Percentiles rank a stretch among this genome's conserved stretches.
Evolutionary conservation across 1,140 invertebrate genomes (phyloP).

Genomic region (Drosophila lacertosa): DNA sequence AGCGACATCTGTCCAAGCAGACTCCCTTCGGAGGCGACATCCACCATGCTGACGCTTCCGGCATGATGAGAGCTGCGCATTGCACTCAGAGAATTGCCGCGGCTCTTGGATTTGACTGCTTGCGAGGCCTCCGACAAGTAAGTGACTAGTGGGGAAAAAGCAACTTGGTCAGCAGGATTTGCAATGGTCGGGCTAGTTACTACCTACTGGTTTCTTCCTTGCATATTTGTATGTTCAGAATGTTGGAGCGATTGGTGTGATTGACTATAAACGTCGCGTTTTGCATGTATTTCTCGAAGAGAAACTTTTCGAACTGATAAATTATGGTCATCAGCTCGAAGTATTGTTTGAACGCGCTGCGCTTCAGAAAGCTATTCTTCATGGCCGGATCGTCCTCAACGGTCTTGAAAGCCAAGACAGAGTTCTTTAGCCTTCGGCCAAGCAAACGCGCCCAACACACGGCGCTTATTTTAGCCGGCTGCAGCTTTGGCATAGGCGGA

Average conservation of each 20-base stretch:
- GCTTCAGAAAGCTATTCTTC: conserved; percentile 89
- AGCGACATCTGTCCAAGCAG: background rate
- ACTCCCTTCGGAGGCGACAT: conserved; percentile 13
- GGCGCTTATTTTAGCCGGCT: conserved; percentile 91
- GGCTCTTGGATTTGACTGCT: conserved; percentile 35
- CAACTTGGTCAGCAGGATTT: background rate
- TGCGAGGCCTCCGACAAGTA: conserved; percentile 64
- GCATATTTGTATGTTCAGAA: conserved; percentile 86
- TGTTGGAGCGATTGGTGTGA: conserved; percentile 87
- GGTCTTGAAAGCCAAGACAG: conserved; percentile 90
- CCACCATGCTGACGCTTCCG: background rate
- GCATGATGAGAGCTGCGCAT: background rate
- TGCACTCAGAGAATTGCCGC: conserved; percentile 1
- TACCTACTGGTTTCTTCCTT: conserved; percentile 52
- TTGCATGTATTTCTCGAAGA: conserved; percentile 87
- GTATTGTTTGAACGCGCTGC: conserved; percentile 90
- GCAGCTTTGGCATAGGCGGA: conserved; percentile 90
- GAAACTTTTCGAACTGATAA: conserved; percentile 90
- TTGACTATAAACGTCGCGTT: conserved; percentile 86
- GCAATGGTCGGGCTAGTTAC: background rate
- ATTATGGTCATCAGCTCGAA: conserved; percentile 89
- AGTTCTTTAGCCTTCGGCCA: conserved; percentile 90
- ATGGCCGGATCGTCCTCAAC: conserved; percentile 87
- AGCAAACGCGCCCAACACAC: conserved; percentile 93
- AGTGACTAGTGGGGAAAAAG: conserved; percentile 31